Base-by-base conservation (phyloP, 2,888 invertebrate species). In the Plagodis pulveraria region DNA sequence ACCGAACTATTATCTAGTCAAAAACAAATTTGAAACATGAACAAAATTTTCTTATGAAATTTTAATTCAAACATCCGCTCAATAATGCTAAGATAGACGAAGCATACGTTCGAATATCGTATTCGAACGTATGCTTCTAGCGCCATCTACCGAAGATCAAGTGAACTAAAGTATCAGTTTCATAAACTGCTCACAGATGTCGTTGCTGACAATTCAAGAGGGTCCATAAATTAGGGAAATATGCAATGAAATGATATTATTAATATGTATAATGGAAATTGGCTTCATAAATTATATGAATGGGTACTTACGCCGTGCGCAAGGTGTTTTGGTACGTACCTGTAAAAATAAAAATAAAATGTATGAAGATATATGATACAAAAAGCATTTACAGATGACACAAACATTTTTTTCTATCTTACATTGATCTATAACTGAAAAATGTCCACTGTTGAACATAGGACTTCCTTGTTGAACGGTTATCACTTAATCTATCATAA, bases 151-250 rank as follows among this genome's bases (percentile, higher is more conserved):
- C 50, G 34, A 56, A 49, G 57, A 68, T 67, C 57, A 32, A 56
- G 45, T 2, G 79, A 82, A 86, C 76, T 78, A 80, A 47, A 35
- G 12, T 40, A 6, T 38, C 69, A 73, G 74, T 83, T 80, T 68
- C 12, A 0, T 10, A 5, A 5, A 2, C 35, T 32, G n/a, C 47
- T 72, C 65, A 72, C 72, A 87, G 89, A 87, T 89, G 90, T 73
- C 87, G 72, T 62, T 47, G 44, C 48, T 68, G 41, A 9, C 22
- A 48, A n/a, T 58, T 40, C 47, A 11, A 43, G 60, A 65, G 78
- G 78, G 78, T 79, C 57, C 73, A 79, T 78, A 75, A 67, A 72
- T 77, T 60, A 77, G 70, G 63, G 63, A 62, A 63, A 65, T 61
- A 73, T 56, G 11, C 43, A 59, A 53, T 62, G 46, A 4, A 43